These are phyloP conservation scores for Ceratitis capitata DNA, from an alignment of 1,140 invertebrate genomes.

Conservation along the genomic window DNA sequence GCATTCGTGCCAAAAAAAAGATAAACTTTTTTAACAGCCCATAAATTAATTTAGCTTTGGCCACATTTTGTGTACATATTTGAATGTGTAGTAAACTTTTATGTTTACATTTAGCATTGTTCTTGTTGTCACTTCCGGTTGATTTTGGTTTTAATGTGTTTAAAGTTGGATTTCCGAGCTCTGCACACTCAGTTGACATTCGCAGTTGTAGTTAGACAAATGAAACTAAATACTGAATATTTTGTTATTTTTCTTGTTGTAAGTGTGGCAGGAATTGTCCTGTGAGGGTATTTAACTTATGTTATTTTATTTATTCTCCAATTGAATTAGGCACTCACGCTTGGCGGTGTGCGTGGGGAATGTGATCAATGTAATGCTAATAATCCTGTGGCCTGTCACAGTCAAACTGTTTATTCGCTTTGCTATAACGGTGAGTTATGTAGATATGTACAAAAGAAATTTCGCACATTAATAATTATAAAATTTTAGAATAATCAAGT, in stretches of 20 bases:
- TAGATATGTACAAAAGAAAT: neutral
- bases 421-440: neutral
- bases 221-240: neutral
- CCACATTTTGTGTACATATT: too few relatives aligned
- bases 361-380: neutral
- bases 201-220: neutral
- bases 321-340: neutral
- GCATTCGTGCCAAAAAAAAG: neutral
- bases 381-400: conserved; percentile 12
- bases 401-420: neutral
- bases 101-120: neutral
- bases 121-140: neutral
- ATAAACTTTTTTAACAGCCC: too few relatives aligned
- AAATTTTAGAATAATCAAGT: too few relatives aligned
- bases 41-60: too few relatives aligned
- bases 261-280: neutral
- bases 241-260: neutral
- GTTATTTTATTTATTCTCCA: neutral
- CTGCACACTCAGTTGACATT: neutral
- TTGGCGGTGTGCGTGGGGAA: neutral
- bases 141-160: neutral
- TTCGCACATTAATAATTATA: neutral
- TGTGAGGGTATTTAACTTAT: neutral
- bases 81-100: neutral
- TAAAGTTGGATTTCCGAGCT: neutral